Percentiles rank a stretch among this genome's conserved stretches.
These are phyloP conservation scores for Alcedo quadribrachys DNA, from an alignment of 2,797 vertebrate genomes.

Conservation along the genomic window DNA sequence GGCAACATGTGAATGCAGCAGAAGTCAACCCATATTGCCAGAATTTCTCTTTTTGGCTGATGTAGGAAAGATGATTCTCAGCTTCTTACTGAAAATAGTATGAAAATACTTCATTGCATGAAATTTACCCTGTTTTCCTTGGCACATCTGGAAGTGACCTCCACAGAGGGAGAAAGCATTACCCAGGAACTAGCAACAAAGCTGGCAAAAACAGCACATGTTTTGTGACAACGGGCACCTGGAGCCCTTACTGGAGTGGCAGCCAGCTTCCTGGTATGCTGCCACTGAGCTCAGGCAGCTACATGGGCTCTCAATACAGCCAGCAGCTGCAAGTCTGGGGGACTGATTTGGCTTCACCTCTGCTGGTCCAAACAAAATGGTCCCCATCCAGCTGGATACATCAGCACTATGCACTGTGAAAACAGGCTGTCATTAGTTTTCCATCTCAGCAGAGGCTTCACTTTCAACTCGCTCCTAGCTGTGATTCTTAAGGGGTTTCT, in stretches of 20 bases:
- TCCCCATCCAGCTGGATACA: not conserved
- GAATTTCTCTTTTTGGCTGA: not conserved
- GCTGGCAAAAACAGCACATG: not conserved
- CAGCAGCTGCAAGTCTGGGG: not conserved
- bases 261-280: not conserved
- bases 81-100: not conserved
- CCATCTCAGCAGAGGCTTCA: not conserved
- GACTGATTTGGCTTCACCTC: not conserved
- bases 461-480: not conserved
- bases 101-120: not conserved
- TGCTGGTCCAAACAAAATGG: not conserved
- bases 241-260: not conserved
- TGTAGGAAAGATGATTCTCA: not conserved
- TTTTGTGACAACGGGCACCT: not conserved
- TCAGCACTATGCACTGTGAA: not conserved
- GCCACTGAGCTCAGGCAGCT: not conserved
- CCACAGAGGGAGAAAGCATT: not conserved
- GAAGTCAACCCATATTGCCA: not conserved
- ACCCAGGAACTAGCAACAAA: not conserved
- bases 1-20: not conserved
- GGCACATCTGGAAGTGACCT: not conserved
- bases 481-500: not conserved
- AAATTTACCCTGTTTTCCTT: not conserved
- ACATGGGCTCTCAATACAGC: not conserved
- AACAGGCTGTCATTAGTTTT: not conserved